Base-by-base conservation (phyloP, 2,113 vertebrate species). In the Gallinago jamesoni region DNA sequence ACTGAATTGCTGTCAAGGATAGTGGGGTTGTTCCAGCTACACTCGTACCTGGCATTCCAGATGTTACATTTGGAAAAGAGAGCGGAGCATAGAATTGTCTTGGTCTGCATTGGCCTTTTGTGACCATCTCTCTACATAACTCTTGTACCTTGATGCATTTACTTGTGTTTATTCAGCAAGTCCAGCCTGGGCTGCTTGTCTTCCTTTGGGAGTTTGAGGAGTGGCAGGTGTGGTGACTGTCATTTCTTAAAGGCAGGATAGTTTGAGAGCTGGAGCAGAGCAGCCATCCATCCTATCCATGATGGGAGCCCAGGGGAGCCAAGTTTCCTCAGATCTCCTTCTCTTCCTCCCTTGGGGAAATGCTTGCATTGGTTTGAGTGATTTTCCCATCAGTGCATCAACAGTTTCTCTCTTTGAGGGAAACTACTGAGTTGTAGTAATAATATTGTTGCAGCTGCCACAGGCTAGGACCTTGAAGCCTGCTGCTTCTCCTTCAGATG, bases 361-460 rank as follows among this genome's bases (percentile, higher is more conserved):
- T 2, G 69, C 41, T 39, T 89, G 17, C 22, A 2, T 75, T 1
- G 3, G 20, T 84, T 72, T 64, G 64, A 93, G 70, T 13, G 12
- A 91, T 95, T 96, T 96, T 95, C 89, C 93, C 94, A 96, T 87
- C 94, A 91, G 19, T 87, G 81, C 66, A 70, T 87, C 81, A 35
- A 45, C 37, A 56, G 63, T 82, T 95, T 69, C 70, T 66, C 13
- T 72, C 78, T 84, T 52, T 56, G 89, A 95, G 95, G 70, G 70
- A 92, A 95, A 63, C 75, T 83, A 48, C 75, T 37, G 62, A 83
- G 57, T 33, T 86, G 30, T 69, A 95, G 88, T 48, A 95, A 94
- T 94, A 96, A 97, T 96, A 92, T 95, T 97, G 90, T 95, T 96
- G 90, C 95, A 96, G 96, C 95, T 97, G 96, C 92, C 72, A 69